phyloP scores from a whole-genome alignment of 2,797 vertebrate genomes.

The Cercopithecus hamlyni region DNA sequence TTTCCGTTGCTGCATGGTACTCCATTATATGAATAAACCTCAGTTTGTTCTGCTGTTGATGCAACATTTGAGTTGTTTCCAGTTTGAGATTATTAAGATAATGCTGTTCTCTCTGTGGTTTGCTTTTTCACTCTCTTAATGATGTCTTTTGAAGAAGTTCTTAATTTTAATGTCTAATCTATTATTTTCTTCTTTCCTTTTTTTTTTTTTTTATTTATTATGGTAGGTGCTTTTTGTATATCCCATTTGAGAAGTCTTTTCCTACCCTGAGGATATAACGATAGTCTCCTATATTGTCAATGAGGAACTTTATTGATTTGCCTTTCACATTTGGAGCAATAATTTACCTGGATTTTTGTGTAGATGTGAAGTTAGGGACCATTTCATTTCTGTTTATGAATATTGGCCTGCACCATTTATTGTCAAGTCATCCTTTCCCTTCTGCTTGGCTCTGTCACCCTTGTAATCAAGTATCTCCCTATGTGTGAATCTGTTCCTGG shows the following conservation, averaged over 20 bases:
- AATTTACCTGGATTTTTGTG: not conserved
- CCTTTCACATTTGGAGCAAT: not conserved
- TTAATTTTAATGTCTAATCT: not conserved
- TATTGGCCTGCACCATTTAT: not conserved
- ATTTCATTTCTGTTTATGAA: not conserved
- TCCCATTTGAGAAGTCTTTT: not conserved
- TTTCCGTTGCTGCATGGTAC: not conserved
- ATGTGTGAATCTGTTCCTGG: not conserved
- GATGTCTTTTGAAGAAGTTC: not conserved
- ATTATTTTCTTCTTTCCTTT: not conserved
- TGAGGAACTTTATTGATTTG: not conserved
- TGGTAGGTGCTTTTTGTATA: not conserved
- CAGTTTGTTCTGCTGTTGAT: not conserved
- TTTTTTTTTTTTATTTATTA: not conserved
- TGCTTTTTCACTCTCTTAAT: not conserved
- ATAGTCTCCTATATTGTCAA: not conserved
- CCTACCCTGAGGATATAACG: not conserved
- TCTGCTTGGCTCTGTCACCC: not conserved
- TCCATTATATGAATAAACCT: not conserved
- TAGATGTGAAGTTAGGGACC: not conserved
- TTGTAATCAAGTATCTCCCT: not conserved
- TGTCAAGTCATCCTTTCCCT: not conserved
- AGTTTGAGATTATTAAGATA: not conserved
- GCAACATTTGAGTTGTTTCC: not conserved
- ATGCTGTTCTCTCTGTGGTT: not conserved